Base-by-base conservation (phyloP, 1,140 invertebrate species). In the Hypothenemus hampei region DNA sequence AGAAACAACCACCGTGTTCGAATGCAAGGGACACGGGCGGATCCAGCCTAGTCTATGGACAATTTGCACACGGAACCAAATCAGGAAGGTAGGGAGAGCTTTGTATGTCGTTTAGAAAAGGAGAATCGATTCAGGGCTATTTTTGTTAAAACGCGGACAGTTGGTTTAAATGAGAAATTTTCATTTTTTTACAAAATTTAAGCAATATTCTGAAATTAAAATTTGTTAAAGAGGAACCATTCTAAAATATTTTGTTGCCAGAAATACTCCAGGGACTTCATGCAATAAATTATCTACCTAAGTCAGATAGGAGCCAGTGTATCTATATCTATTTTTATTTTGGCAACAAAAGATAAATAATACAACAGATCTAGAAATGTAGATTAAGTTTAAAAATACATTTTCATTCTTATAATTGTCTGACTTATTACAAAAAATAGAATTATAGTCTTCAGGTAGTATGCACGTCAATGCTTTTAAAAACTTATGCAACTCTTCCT, bases 1-100 rank as follows among this genome's bases (percentile, higher is more conserved):
- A 66, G 69, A 69, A 69, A 69, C 67, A 69, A 71, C 70, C 69
- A 69, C 70, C 64, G 62, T 67, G 51, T 71, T 69, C 68, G 68
- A 72, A 69, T 72, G 70, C 49, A 55, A 47, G 15, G 37, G 58
- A 52, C 57, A 55, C 54, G 46, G 23, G 33, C 22, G 23, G 3
- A 52, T 35, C 21, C 51, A 51, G 58, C 63, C 66, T 72, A 71
- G 70, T 72, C 69, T 72, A 72, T 72, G 61, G 51, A 65, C 39
- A 50, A 40, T 68, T 72, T 72, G 70, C 70, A 72, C 70, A 72
- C 70, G 70, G 62, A 69, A 62, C 69, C 58, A 61, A 47, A 11
- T 46, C 46, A 23, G 47, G 47, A 50, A 50, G 57, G 57, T 57
- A 60, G 62, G 61, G 68, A 61, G 60, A 58, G 43, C 48, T 36